Evolutionary conservation across 2,797 vertebrate genomes (phyloP), one percentile per base, ranked within the genome.

Genomic region (Schizothorax lantsangensis): DNA sequence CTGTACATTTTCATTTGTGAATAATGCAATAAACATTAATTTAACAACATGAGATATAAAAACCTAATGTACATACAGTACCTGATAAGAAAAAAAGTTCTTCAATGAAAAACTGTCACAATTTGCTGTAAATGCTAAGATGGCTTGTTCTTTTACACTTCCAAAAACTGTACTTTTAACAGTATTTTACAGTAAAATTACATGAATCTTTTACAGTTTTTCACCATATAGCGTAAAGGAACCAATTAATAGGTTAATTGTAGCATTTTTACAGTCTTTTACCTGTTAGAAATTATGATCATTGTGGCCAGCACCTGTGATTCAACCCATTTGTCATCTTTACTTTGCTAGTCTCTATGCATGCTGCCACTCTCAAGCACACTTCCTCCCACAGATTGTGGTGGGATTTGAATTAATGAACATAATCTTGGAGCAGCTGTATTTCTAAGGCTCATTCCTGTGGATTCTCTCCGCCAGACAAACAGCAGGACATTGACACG

Each of bases 381-480:
- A 62, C 54, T 79, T 79, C 14, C 26, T 47, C 43, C 62, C 43
- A 47, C 62, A 85, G 80, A 88, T 68, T 80, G 33, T 81, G 36
- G 43, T 57, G 49, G 69, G 75, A 84, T 86, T 86, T 85, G 54
- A 40, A 79, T 84, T 84, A 87, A 83, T 79, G 73, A 84, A 78
- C 69, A 79, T 90, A 87, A 88, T 88, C 88, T 84, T 78, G 17
- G 10, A 74, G 79, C 82, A 57, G 72, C 71, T 89, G 72, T 45
- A 69, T 84, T 88, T 85, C 15, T 69, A 68, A 33, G 43, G 45
- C 84, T 83, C 45, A 71, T 83, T 82, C 64, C 73, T 45, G 38
- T n/a, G 64, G 80, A 59, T 85, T 79, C 21, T 45, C 73, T 57
- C 47, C n/a, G n/a, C 43, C 57, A 79, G 47, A 79, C 49, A 73